Evolutionary conservation across 2,113 vertebrate genomes (phyloP), one percentile per base, ranked within the genome.

Genomic region (Melanerpes aurifrons): DNA sequence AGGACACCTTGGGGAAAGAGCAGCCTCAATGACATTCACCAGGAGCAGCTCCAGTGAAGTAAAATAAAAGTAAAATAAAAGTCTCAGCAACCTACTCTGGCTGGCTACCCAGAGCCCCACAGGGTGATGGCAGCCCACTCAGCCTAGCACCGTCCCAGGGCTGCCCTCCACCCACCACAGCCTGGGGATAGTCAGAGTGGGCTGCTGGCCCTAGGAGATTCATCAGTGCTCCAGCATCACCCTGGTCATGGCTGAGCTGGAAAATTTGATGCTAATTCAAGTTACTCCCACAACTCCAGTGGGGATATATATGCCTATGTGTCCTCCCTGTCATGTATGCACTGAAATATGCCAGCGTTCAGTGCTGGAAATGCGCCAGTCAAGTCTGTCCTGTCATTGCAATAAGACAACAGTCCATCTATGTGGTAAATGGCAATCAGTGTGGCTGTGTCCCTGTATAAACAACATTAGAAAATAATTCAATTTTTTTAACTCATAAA

Each of bases 121-220:
- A 56, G 70, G 67, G 31, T 1, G 11, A 69, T 5, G 16, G 74
- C 73, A 85, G 63, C 45, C 71, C 74, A 84, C 84, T 74, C 70
- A 82, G n/a, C 50, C 50, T 0, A 0, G 22, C 0, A 0, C 29
- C 22, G 15, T 71, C 61, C 57, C 3, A 2, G 40, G 37, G 15
- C 35, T 90, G 35, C 20, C 20, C 64, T 22, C 17, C 29, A n/a
- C 31, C 37, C 40, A 56, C 0, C 0, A 24, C 57, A 86, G 43
- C 28, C 50, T 76, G n/a, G 40, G 68, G 53, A 62, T 50, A 31
- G 57, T 25, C 5, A 4, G 66, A 37, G 37, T 53, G 57, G 24
- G 58, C 37, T 68, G 17, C 63, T 85, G 26, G 22, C 53, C 57
- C 35, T 32, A 22, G 26, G 20, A 16, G 5, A 59, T 43, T 26